phyloP scores from a whole-genome alignment of 1,140 invertebrate genomes.

The Drosophila gunungcola region DNA sequence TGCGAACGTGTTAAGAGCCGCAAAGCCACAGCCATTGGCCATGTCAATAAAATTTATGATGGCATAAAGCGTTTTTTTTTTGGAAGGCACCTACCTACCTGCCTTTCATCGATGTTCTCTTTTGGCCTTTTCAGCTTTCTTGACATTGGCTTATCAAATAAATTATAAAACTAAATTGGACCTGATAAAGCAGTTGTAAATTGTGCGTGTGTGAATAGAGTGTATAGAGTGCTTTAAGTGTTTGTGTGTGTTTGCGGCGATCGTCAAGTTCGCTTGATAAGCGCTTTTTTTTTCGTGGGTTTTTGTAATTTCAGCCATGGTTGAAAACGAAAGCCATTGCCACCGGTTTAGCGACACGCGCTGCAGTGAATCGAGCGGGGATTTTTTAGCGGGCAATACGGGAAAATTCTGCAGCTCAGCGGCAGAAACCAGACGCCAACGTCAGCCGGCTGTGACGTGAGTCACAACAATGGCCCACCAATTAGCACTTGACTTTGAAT shows the following conservation, averaged over 20 bases:
- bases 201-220: conserved; percentile 38
- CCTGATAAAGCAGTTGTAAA: conserved; percentile 55
- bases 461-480: conserved; percentile 62
- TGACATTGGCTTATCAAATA: conserved; percentile 78
- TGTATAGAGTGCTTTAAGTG: background rate
- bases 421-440: conserved; percentile 44
- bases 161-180: conserved; percentile 58
- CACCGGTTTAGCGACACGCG: conserved; percentile 22
- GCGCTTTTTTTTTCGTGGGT: conserved; percentile 41
- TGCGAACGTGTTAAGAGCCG: conserved; percentile 63
- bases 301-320: conserved; percentile 43
- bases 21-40: conserved; percentile 42
- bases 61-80: conserved; percentile 50
- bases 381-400: conserved; percentile 35
- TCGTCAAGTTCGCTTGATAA: conserved; percentile 69
- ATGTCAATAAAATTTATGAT: conserved; percentile 73
- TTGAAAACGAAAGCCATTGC: conserved; percentile 47
- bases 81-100: conserved; percentile 13
- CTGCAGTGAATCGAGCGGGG: background rate
- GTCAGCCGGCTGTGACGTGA: conserved; percentile 47
- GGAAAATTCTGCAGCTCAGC: conserved; percentile 58
- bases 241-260: conserved; percentile 14
- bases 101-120: conserved; percentile 18
- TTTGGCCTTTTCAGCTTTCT: conserved; percentile 43
- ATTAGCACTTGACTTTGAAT: conserved; percentile 75